Evolutionary conservation across 1,140 invertebrate genomes (phyloP), one percentile per base, ranked within the genome.

Genomic region (Psix sp.): DNA sequence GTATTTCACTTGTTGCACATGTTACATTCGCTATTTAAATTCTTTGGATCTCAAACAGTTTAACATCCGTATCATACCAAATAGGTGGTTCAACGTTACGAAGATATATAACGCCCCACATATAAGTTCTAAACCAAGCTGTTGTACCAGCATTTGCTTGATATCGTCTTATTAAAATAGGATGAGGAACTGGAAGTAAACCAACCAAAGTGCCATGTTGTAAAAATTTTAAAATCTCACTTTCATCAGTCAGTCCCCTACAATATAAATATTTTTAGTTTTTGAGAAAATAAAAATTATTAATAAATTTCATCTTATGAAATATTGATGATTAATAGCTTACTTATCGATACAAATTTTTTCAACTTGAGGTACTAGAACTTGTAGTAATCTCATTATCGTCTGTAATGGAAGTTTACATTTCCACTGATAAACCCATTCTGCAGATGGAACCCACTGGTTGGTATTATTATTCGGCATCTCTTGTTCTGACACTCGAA

Each of bases 261-360:
- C 3, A 89, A n/a, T n/a, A n/a, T n/a, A n/a, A n/a, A n/a, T n/a
- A n/a, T n/a, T n/a, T n/a, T n/a, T n/a, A n/a, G n/a, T n/a, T n/a
- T n/a, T n/a, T n/a, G n/a, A n/a, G n/a, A n/a, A n/a, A n/a, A n/a
- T n/a, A n/a, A 59, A 21, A 26, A 39, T 17, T 29, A 35, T 48
- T 35, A 20, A 3, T 51, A 10, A 13, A 21, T 51, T 36, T 24
- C 14, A 43, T 13, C 13, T 24, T 21, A 24, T 43, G 0, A 11
- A 24, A 15, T 20, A 45, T 24, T 5, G 9, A 24, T 24, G 6
- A 14, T 54, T 9, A 31, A 45, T 17, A 33, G 89, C 91, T 90
- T 86, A 98, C 96, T 99, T 99, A 85, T 99, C 98, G 80, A 99
- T 99, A 87, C 98, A 99, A 77, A 99, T 99, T 89, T 99, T 99